Evolutionary conservation across 37 sponge, comb jelly and placozoan genomes (phyloP).

Genomic region (Ephydatia muelleri): DNA sequence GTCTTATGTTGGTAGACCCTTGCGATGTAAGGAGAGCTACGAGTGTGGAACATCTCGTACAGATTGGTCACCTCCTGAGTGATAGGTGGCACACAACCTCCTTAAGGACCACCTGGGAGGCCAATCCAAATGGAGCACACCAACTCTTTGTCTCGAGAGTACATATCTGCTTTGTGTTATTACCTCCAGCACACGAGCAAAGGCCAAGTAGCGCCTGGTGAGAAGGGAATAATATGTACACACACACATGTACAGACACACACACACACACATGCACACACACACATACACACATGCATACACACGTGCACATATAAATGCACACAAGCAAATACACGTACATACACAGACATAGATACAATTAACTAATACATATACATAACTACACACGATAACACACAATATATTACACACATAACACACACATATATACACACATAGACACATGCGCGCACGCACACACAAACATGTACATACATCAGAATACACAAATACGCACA

Average conservation of each 20-base stretch:
- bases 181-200: slow-evolving; percentile 82
- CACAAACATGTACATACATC: too few relatives aligned
- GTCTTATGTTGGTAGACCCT: slow-evolving; percentile 97
- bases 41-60: slow-evolving; percentile 96
- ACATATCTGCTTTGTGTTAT: slow-evolving; percentile 79
- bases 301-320: neutral
- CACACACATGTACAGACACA: neutral
- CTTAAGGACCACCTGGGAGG: neutral
- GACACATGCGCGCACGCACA: neutral
- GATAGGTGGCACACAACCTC: neutral
- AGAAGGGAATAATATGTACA: neutral
- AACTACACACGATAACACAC: too few relatives aligned
- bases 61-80: slow-evolving; percentile 88
- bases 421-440: neutral
- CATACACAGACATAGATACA: neutral
- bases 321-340: neutral
- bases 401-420: too few relatives aligned
- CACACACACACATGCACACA: neutral
- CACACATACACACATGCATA: neutral
- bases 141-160: slow-evolving; percentile 81
- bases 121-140: too few relatives aligned
- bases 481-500: neutral
- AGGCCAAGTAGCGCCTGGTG: slow-evolving; percentile 65
- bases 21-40: slow-evolving; percentile 72
- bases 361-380: neutral